A percentile compares a stretch with the other conserved stretches of the same genome.
Conservation (phyloP, 2,888 invertebrate species). For the Philopedon plagiatum region DNA sequence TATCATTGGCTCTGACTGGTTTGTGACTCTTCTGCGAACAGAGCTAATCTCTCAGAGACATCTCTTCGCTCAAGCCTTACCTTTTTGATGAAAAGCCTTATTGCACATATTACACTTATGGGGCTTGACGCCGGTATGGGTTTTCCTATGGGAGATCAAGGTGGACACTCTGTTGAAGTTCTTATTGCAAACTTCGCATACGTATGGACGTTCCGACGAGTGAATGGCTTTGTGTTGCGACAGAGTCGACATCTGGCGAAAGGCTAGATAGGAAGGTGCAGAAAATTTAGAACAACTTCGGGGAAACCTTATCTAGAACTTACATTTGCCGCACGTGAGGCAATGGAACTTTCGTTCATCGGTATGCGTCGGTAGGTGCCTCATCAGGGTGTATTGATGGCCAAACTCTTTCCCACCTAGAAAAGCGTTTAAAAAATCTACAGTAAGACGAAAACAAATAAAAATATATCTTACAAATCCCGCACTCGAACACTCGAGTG, state of each 20-base stretch:
- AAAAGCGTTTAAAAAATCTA: too few species aligned
- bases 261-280: too few species aligned
- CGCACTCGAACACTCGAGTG: slow-evolving; percentile 82
- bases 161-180: slow-evolving; percentile 86
- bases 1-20: too few species aligned
- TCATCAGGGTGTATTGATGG: slow-evolving; percentile 83
- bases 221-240: slow-evolving; percentile 86
- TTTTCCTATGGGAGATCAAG: slow-evolving; percentile 85
- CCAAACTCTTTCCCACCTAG: slow-evolving; percentile 81
- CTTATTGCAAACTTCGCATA: slow-evolving; percentile 83
- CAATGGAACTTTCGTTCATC: slow-evolving; percentile 85
- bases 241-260: slow-evolving; percentile 81
- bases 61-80: slow-evolving; percentile 68
- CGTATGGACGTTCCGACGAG: slow-evolving; percentile 81
- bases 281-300: not conserved
- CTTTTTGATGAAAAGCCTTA: slow-evolving; percentile 87
- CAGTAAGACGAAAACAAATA: not conserved
- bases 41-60: too few species aligned
- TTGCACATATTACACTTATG: slow-evolving; percentile 82
- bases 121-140: slow-evolving; percentile 81
- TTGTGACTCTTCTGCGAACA: too few species aligned
- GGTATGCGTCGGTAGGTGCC: slow-evolving; percentile 83
- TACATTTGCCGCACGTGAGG: slow-evolving; percentile 78
- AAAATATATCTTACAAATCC: slow-evolving; percentile 75
- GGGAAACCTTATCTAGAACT: slow-evolving; percentile 22